Percentiles rank a stretch among this genome's conserved stretches.
Conservation (phyloP, 2,888 invertebrate species). For the Tachina grossa region DNA sequence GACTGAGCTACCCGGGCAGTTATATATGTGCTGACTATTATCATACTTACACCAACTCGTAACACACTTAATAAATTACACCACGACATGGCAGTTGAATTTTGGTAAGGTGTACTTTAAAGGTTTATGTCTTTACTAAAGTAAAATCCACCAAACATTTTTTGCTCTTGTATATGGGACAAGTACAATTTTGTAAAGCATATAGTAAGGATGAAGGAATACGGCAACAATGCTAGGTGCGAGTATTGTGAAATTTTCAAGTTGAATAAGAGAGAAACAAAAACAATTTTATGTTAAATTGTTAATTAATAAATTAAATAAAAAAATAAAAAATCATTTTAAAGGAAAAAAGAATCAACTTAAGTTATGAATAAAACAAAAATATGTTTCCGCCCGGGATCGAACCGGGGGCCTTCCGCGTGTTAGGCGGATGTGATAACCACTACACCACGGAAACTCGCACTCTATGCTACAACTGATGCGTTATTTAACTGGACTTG, state of each 20-base stretch:
- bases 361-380: background rate
- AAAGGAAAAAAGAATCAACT: background rate
- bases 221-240: no score
- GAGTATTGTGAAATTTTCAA: no score
- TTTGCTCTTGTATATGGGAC: background rate
- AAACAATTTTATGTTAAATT: no score
- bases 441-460: conserved; percentile 83
- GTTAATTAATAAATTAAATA: no score
- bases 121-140: no score
- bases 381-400: conserved; percentile 82
- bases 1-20: conserved; percentile 77
- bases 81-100: no score
- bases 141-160: background rate
- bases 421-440: conserved; percentile 84
- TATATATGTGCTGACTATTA: background rate
- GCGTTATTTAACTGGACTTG: no score
- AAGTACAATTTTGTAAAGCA: no score
- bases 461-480: no score
- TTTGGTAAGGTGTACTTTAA: no score
- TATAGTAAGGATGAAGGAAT: no score
- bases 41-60: background rate
- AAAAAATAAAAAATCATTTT: background rate
- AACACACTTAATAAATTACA: background rate
- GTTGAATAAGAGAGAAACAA: no score
- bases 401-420: conserved; percentile 84